A percentile compares a stretch with the other conserved stretches of the same genome.
Conservation (phyloP, 2,888 invertebrate genomes). For the Synergus itoensis region DNA sequence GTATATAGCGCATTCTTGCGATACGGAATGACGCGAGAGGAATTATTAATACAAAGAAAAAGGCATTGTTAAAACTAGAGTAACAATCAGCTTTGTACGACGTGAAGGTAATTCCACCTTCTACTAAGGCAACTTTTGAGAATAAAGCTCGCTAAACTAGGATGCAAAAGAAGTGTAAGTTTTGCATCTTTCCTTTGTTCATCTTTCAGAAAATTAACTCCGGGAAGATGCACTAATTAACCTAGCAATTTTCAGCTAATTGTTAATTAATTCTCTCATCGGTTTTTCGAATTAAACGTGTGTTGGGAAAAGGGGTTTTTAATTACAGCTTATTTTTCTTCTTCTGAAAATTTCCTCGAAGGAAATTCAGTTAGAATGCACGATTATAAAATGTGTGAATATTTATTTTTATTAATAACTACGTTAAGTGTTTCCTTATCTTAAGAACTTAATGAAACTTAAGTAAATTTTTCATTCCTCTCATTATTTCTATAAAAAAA, state of each 20-base stretch:
- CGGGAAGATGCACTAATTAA: background rate
- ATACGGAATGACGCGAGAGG: constrained; percentile 26
- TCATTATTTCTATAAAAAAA: background rate
- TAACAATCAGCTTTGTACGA: constrained; percentile 17
- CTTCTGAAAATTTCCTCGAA: background rate
- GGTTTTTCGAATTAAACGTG: background rate
- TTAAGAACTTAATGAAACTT: no score
- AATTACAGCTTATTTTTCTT: background rate
- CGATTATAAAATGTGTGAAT: background rate
- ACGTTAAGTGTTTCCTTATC: no score
- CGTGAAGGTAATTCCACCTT: background rate
- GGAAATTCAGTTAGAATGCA: background rate
- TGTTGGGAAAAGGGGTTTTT: background rate
- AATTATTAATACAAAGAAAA: constrained; percentile 34
- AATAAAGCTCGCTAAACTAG: constrained; percentile 22
- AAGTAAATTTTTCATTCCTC: no score
- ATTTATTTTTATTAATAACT: background rate
- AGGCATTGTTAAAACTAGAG: constrained; percentile 19
- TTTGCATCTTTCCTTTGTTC: background rate
- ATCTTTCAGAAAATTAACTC: constrained; percentile 20
- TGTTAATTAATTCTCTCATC: background rate
- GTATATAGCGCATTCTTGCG: constrained; percentile 11
- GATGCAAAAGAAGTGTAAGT: constrained; percentile 11
- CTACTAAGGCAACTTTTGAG: background rate
- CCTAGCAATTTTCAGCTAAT: constrained; percentile 8